phyloP scores from a whole-genome alignment of 1,140 invertebrate species.

The Hormaphis cornu region DNA sequence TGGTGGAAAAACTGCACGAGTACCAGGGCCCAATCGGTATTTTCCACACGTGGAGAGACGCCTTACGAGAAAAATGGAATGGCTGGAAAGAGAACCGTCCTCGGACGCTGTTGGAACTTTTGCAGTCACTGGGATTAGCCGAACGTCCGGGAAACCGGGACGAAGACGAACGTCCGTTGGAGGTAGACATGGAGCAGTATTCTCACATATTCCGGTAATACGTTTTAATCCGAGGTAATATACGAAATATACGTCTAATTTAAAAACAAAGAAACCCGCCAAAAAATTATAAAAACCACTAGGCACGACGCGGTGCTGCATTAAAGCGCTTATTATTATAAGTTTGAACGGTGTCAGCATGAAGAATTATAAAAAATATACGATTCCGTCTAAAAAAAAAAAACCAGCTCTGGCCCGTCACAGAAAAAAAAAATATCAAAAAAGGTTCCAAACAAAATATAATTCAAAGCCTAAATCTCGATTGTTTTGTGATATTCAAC shows the following conservation, averaged over 20 bases:
- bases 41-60: conserved; percentile 56
- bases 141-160: background rate
- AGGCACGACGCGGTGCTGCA: too few relatives aligned
- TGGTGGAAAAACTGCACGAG: conserved; percentile 66
- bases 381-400: too few relatives aligned
- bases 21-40: conserved; percentile 65
- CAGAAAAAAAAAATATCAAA: too few relatives aligned
- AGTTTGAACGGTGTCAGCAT: too few relatives aligned
- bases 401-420: too few relatives aligned
- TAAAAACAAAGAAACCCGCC: background rate
- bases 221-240: conserved; percentile 37
- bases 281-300: too few relatives aligned
- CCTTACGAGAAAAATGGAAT: conserved; percentile 50
- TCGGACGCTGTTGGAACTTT: conserved; percentile 41
- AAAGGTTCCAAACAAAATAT: too few relatives aligned
- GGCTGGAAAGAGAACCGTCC: conserved; percentile 49
- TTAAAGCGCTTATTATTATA: too few relatives aligned
- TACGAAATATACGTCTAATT: background rate
- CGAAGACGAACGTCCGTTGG: conserved; percentile 39
- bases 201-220: conserved; percentile 62
- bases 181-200: conserved; percentile 47
- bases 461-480: too few relatives aligned
- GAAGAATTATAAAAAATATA: too few relatives aligned
- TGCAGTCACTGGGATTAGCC: conserved; percentile 41
- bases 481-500: too few relatives aligned